Evolutionary conservation across 2,113 vertebrate species (phyloP).

Genomic region (Pithys albifrons): DNA sequence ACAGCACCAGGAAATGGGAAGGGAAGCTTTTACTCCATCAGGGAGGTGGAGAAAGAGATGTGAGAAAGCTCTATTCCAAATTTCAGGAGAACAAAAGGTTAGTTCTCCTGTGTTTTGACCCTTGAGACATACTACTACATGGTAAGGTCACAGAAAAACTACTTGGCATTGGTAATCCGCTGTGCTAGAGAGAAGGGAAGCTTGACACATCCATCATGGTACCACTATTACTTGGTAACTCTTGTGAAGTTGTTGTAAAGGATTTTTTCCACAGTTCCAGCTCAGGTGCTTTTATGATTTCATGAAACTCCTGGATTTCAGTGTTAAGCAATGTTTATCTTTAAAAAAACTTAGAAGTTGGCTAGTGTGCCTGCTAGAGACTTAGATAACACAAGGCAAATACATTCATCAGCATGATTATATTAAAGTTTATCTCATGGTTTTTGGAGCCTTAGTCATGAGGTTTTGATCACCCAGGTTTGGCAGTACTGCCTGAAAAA

Average conservation of each 20-base stretch:
- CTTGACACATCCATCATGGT: neutral
- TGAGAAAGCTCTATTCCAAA: neutral
- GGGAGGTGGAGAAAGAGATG: neutral
- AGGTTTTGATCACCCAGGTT: neutral
- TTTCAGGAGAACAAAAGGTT: neutral
- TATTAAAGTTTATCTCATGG: neutral
- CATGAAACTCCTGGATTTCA: neutral
- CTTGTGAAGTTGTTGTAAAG: neutral
- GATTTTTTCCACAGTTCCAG: neutral
- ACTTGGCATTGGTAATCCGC: neutral
- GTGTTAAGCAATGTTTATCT: neutral
- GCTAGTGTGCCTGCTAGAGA: neutral
- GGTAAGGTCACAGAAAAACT: neutral
- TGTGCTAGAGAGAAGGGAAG: neutral
- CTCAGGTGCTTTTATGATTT: neutral
- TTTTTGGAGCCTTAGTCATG: neutral
- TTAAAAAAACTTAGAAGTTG: neutral
- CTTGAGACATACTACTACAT: fast-evolving
- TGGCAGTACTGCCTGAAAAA: neutral
- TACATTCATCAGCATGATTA: neutral
- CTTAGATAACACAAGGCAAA: neutral
- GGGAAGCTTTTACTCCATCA: neutral
- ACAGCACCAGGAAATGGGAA: neutral
- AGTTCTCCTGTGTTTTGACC: neutral
- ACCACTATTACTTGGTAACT: neutral